phyloP scores from a whole-genome alignment of 2,888 invertebrate species.

The Tenthredo mesomela region DNA sequence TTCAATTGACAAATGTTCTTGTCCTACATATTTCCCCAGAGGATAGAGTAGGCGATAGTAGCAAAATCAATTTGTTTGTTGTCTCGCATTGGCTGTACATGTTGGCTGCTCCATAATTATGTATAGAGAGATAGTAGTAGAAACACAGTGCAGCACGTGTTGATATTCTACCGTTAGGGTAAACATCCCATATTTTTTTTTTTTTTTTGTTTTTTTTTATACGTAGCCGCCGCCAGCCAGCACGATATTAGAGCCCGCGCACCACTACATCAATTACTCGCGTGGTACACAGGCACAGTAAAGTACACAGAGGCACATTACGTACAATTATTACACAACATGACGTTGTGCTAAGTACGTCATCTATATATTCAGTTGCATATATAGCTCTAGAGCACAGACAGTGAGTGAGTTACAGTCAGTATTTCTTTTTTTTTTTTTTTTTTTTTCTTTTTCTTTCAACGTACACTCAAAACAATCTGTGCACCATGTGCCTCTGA shows the following conservation, averaged over 20 bases:
- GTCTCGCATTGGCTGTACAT: conserved; percentile 74
- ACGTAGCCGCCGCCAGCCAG: conserved; percentile 60
- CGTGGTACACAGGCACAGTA: conserved; percentile 73
- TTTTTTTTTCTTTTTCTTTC: conserved; percentile 23
- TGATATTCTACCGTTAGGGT: conserved; percentile 61
- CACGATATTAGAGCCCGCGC: conserved; percentile 68
- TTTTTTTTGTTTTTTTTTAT: conserved; percentile 63
- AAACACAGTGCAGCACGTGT: conserved; percentile 63
- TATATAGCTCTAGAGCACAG: conserved; percentile 73
- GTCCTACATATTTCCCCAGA: conserved; percentile 70
- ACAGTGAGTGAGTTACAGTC: conserved; percentile 76
- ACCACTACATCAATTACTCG: conserved; percentile 67
- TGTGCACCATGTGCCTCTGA: conserved; percentile 90
- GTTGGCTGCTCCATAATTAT: conserved; percentile 66
- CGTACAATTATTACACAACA: conserved; percentile 65
- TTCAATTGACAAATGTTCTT: conserved; percentile 71
- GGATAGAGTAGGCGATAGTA: conserved; percentile 75
- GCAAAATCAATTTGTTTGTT: conserved; percentile 77
- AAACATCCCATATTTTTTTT: conserved; percentile 58
- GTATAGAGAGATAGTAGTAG: conserved; percentile 43
- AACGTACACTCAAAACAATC: conserved; percentile 65
- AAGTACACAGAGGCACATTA: conserved; percentile 75
- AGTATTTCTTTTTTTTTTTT: conserved; percentile 55
- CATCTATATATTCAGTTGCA: conserved; percentile 70
- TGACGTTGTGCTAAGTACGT: conserved; percentile 65